Base-by-base conservation (phyloP, 2,113 vertebrate species). In the Hydropotes inermis region DNA sequence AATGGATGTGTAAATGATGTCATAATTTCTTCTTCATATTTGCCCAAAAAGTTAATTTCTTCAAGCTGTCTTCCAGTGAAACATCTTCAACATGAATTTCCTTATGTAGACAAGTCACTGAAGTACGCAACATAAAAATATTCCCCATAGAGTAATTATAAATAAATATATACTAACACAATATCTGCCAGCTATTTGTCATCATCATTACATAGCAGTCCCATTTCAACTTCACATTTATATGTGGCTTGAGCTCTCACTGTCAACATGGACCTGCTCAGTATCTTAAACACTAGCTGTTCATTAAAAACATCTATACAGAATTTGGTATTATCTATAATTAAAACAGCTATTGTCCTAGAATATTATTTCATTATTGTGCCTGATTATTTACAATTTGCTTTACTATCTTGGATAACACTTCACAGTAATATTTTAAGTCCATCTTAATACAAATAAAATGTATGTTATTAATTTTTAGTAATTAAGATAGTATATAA, bases 361-460 rank as follows among this genome's bases (percentile, higher is more conserved):
- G 90, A 61, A 92, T 89, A 96, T 55, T 13, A 88, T 95, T 89
- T 94, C 87, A 97, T 87, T 81, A 61, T 91, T 97, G 50, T 84
- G 90, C 95, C 92, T 50, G 82, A 94, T 28, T 93, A 97, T 96
- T 96, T 97, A 95, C 93, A 98, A 97, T 97, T 87, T 74, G 7
- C 95, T 97, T 98, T 96, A 96, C 96, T 97, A 97, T 93, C 30
- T 50, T 4, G 1, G 47, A 30, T 94, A 96, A 98, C n/a, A 92
- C 15, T 78, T 86, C 96, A 98, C 87, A 97, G 97, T 64, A 92
- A 74, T 95, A 94, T 96, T 95, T 96, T 94, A 70, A 98, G 36
- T 30, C 11, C 5, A 91, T 33, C 45, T 94, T 97, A 97, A 85
- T 30, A 97, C 25, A 5, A 97, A 28, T 5, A 17, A 92, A 98